Evolutionary conservation across 2,113 vertebrate species (phyloP).

Genomic region (Antechinus stuartii): DNA sequence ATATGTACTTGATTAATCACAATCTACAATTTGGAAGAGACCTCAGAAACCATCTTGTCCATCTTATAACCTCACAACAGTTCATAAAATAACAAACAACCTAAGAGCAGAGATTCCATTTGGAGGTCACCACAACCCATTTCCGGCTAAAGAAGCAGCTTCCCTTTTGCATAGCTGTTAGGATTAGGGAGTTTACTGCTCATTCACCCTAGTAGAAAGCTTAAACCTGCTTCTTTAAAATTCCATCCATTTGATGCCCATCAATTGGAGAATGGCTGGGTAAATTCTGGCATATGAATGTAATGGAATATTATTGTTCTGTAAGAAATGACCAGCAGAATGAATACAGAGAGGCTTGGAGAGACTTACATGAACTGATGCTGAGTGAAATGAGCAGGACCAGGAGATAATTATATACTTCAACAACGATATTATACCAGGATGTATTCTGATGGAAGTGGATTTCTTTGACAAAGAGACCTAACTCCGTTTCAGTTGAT

Average conservation of each 20-base stretch:
- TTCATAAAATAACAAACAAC: background rate
- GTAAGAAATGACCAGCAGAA: too few relatives aligned
- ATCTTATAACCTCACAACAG: background rate
- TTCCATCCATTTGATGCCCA: background rate
- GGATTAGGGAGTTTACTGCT: background rate
- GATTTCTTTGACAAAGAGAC: too few relatives aligned
- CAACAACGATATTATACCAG: too few relatives aligned
- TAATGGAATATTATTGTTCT: too few relatives aligned
- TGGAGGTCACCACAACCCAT: background rate
- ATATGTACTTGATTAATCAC: background rate
- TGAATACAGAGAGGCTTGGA: too few relatives aligned
- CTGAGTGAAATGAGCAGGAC: too few relatives aligned
- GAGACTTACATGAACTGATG: too few relatives aligned
- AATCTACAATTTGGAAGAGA: background rate
- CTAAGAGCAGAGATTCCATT: background rate
- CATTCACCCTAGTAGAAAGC: background rate
- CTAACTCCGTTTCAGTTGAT: too few relatives aligned
- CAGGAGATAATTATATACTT: too few relatives aligned
- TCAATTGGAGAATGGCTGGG: too few relatives aligned
- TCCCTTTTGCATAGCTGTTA: background rate
- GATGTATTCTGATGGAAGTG: too few relatives aligned
- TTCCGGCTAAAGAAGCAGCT: background rate
- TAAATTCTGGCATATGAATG: too few relatives aligned
- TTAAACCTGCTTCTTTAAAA: background rate
- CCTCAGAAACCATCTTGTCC: background rate